Evolutionary conservation across 2,888 invertebrate genomes (phyloP).

Genomic region (Biston stratarius): DNA sequence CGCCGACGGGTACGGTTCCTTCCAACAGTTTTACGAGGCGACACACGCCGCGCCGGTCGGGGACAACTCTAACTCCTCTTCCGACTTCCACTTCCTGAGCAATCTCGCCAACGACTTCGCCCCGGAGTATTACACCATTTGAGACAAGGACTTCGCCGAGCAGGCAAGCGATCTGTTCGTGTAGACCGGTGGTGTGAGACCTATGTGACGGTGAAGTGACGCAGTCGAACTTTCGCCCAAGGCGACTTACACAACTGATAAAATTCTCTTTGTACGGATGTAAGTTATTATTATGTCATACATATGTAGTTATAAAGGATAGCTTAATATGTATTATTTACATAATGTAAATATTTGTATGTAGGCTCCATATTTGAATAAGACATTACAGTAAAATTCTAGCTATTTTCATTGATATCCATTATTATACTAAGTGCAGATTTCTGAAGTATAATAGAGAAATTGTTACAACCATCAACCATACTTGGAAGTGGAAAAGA

Average conservation of each 20-base stretch:
- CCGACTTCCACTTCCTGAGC: constrained; percentile 97
- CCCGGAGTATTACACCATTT: constrained; percentile 94
- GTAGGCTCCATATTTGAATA: constrained; percentile 39
- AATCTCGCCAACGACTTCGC: constrained; percentile 97
- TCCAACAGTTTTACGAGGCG: constrained; percentile 90
- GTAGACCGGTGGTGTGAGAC: constrained; percentile 56
- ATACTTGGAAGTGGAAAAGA: not conserved
- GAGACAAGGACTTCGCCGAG: constrained; percentile 86
- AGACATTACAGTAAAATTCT: constrained; percentile 34
- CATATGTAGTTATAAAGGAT: constrained; percentile 57
- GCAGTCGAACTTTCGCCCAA: constrained; percentile 65
- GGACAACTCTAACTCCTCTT: constrained; percentile 96
- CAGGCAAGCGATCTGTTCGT: constrained; percentile 84
- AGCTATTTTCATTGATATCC: constrained; percentile 31
- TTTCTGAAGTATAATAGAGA: not conserved
- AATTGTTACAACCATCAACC: not conserved
- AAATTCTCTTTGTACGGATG: constrained; percentile 59
- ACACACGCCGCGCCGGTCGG: constrained; percentile 85
- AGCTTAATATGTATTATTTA: constrained; percentile 42
- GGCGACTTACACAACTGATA: constrained; percentile 60
- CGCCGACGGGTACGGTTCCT: constrained; percentile 89
- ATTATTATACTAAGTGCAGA: not conserved
- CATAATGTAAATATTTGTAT: constrained; percentile 71
- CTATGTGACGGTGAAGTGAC: constrained; percentile 54
- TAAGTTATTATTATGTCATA: constrained; percentile 60